Evolutionary conservation across 2,888 invertebrate genomes (phyloP).

Genomic region (Rotaria socialis): DNA sequence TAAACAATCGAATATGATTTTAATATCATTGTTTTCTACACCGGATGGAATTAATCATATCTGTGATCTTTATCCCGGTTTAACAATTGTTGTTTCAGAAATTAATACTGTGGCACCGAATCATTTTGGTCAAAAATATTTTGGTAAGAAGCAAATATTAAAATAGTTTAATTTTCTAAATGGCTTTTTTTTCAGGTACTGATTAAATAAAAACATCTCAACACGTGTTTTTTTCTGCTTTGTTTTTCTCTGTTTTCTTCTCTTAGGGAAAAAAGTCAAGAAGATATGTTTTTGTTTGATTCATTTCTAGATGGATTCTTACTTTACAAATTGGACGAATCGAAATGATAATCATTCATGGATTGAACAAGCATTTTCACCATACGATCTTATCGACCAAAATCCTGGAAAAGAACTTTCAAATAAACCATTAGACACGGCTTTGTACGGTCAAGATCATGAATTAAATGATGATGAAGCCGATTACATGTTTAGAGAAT

Average conservation of each 20-base stretch:
- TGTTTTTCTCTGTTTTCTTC: not conserved
- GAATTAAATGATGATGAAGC: constrained; percentile 32
- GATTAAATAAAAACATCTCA: not conserved
- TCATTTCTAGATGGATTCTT: not conserved
- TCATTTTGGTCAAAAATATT: constrained; percentile 47
- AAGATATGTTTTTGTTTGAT: no score
- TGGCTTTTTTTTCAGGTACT: not conserved
- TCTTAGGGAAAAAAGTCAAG: not conserved
- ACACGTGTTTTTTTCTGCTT: not conserved
- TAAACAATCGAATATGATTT: constrained; percentile 38
- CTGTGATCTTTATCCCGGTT: constrained; percentile 35
- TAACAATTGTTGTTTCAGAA: constrained; percentile 40
- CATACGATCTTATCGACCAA: constrained; percentile 2
- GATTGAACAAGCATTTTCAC: constrained; percentile 9
- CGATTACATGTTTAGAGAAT: constrained; percentile 22
- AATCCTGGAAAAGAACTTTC: not conserved
- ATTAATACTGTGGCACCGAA: constrained; percentile 41
- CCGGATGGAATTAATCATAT: constrained; percentile 42
- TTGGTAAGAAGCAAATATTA: constrained; percentile 29
- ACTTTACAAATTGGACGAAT: not conserved
- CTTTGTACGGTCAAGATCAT: not conserved
- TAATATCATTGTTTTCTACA: constrained; percentile 45
- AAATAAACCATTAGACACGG: not conserved
- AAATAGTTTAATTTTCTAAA: no score
- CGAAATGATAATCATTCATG: constrained; percentile 9